phyloP scores from a whole-genome alignment of 1,140 invertebrate species.

The Microplitis demolitor region DNA sequence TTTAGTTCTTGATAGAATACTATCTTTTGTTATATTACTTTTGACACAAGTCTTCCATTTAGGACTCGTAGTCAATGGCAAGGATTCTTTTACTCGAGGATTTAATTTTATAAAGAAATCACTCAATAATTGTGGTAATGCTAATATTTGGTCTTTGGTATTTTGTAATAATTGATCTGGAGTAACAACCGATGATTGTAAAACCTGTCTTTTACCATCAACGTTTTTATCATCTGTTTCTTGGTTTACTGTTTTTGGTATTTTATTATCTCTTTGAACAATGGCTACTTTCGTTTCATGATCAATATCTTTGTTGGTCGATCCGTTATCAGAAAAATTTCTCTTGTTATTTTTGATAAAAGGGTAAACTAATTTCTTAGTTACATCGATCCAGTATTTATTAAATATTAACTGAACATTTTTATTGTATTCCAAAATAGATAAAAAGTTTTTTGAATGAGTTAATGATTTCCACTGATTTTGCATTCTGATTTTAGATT shows the following conservation, averaged over 20 bases:
- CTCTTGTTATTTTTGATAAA: conserved; percentile 42
- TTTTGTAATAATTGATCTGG: conserved; percentile 18
- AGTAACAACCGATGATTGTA: background rate
- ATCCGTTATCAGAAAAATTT: conserved; percentile 50
- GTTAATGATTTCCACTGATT: conserved; percentile 61
- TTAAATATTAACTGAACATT: conserved; percentile 58
- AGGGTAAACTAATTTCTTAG: conserved; percentile 56
- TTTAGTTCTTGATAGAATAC: conserved; percentile 69
- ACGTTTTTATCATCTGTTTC: background rate
- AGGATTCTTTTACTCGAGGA: conserved; percentile 37
- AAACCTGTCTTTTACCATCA: background rate
- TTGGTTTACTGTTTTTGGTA: background rate
- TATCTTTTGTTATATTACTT: conserved; percentile 59
- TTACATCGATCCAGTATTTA: conserved; percentile 62
- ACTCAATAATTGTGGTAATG: conserved; percentile 49
- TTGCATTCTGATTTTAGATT: conserved; percentile 57
- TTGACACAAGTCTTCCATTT: conserved; percentile 57
- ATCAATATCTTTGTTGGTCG: conserved; percentile 37
- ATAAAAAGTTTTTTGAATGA: conserved; percentile 59
- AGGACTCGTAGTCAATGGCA: conserved; percentile 36
- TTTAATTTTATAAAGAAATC: conserved; percentile 48
- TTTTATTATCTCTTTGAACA: conserved; percentile 18
- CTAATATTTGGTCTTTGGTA: conserved; percentile 37
- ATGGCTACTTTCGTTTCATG: conserved; percentile 29
- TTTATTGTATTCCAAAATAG: conserved; percentile 59